Base-by-base conservation (phyloP, 2,797 vertebrate genomes). In the Hafferia zeledoni region DNA sequence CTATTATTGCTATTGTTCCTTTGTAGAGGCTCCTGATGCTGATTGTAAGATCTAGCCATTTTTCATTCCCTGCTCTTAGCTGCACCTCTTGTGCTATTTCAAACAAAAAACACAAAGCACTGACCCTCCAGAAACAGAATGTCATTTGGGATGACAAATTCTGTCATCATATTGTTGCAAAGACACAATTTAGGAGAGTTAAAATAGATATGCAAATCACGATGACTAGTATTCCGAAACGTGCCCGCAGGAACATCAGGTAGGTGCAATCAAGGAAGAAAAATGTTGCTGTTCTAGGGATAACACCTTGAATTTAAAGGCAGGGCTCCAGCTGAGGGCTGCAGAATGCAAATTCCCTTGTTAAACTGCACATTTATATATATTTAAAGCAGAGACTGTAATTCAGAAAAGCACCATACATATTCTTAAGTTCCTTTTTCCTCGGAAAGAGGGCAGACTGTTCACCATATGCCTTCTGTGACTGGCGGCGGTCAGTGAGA, bases 291-390 rank as follows among this genome's bases (percentile, higher is more conserved):
- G 31, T 80, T 86, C 47, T 87, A 69, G 78, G 61, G 71, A 74
- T 68, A 82, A 46, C 79, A 89, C 78, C 80, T 88, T 95, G 82
- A 93, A 79, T 90, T 77, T 91, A 90, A 96, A 93, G 88, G 78
- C 28, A 78, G 17, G 7, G 25, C 47, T 87, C 50, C 41, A 77
- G 80, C 2, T 77, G 71, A 87, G 68, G 61, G 50, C 46, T 90
- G 47, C 37, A 68, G 84, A 90, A 91, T 92, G 70, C 49, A 84
- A 96, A 95, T 92, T 86, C 53, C 59, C 55, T 70, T 56, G 47
- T 70, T 88, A 81, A 92, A 81, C 33, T 23, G 11, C 27, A 90
- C 59, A 47, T 76, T 81, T 94, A 64, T 88, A 63, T 85, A 83
- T 76, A 59, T 79, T 72, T 81, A 55, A 90, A 81, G 30, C 37